phyloP scores from a whole-genome alignment of 2,797 vertebrate species.

The Adrianichthys oophorus region DNA sequence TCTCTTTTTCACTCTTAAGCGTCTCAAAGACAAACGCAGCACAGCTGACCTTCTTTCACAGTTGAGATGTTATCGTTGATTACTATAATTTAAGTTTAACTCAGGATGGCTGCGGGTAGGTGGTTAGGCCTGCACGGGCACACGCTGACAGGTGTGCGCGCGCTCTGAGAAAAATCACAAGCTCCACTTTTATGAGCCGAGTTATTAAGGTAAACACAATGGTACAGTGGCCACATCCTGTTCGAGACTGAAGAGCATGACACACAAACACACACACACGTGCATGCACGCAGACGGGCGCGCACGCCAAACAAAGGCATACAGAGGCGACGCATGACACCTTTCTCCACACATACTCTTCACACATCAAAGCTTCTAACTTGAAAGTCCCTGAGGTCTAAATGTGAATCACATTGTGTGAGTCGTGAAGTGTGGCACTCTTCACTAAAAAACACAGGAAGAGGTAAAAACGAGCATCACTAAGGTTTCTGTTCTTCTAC shows the following conservation, averaged over 20 bases:
- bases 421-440: conserved; percentile 50
- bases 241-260: conserved; percentile 51
- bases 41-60: conserved; percentile 82
- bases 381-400: conserved; percentile 66
- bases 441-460: conserved; percentile 51
- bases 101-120: conserved; percentile 78
- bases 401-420: conserved; percentile 61
- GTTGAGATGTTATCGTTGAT: conserved; percentile 87
- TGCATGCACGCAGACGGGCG: conserved; percentile 20
- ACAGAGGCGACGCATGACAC: conserved; percentile 57
- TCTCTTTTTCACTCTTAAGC: conserved; percentile 71
- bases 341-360: conserved; percentile 68
- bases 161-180: conserved; percentile 11
- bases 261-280: conserved; percentile 6
- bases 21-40: conserved; percentile 87
- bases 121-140: conserved; percentile 30
- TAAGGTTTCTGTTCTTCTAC: conserved; percentile 21
- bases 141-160: conserved; percentile 23
- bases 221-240: conserved; percentile 79
- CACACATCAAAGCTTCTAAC: conserved; percentile 72
- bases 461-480: conserved; percentile 31
- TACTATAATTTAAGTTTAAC: conserved; percentile 85
- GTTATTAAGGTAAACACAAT: conserved; percentile 75
- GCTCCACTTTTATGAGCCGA: conserved; percentile 39
- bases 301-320: conserved; percentile 32